A percentile compares a stretch with the other conserved stretches of the same genome.
Conservation (phyloP, 2,113 vertebrate species). For the Columba livia region DNA sequence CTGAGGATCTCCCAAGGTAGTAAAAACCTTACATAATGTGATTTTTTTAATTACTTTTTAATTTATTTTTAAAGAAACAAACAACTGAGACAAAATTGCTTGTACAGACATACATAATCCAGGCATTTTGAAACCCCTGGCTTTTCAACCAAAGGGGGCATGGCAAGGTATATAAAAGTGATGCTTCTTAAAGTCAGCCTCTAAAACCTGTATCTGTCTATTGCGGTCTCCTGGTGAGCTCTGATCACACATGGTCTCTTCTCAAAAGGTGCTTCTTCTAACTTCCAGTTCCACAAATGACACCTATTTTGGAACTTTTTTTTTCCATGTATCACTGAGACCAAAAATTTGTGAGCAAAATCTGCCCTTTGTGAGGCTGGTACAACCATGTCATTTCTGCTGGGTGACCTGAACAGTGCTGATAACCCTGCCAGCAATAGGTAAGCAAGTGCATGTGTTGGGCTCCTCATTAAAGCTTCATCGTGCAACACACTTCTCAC, state of each 20-base stretch:
- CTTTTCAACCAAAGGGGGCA: not conserved
- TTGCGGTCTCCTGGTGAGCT: not conserved
- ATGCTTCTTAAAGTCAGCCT: not conserved
- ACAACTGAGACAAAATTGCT: not conserved
- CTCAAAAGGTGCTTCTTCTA: not conserved
- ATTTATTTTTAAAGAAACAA: not conserved
- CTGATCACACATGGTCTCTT: not conserved
- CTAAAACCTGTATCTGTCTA: not conserved
- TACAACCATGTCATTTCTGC: not conserved
- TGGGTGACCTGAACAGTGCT: not conserved
- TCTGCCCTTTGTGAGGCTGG: not conserved
- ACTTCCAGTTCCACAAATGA: not conserved
- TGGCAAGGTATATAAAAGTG: not conserved
- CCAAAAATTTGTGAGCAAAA: not conserved
- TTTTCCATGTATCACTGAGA: not conserved
- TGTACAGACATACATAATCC: not conserved
- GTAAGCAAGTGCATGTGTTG: not conserved
- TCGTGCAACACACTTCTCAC: not conserved
- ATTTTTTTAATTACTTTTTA: not conserved
- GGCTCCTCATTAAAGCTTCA: not conserved
- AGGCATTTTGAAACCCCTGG: not conserved
- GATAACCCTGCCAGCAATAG: not conserved
- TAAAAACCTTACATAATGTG: not conserved
- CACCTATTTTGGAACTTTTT: not conserved
- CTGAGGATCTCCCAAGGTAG: not conserved